A percentile compares a stretch with the other conserved stretches of the same genome.
phyloP scores from a whole-genome alignment of 2,888 invertebrate species.

The Rotaria macrura region DNA sequence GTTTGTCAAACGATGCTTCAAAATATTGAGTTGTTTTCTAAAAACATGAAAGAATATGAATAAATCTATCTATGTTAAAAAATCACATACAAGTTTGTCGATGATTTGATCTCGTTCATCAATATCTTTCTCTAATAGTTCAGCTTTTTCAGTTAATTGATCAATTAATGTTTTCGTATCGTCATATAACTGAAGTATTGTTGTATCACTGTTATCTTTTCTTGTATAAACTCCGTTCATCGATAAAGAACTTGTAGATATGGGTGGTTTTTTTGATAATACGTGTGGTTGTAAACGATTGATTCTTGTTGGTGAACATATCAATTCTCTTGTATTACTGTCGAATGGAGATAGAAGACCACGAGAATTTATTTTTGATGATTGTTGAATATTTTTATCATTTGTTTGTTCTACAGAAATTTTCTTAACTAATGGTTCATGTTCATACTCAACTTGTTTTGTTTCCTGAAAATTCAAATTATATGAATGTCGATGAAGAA shows the following conservation, averaged over 20 bases:
- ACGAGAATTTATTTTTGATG: not conserved
- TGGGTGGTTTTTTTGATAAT: not conserved
- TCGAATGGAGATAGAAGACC: not conserved
- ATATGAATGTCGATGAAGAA: not conserved
- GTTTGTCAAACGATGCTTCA: not conserved
- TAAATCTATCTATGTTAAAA: not conserved
- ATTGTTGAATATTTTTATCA: not conserved
- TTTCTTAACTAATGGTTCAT: not conserved
- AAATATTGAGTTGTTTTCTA: constrained; percentile 15
- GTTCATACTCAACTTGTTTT: not conserved
- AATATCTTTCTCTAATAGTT: not conserved
- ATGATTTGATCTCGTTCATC: not conserved
- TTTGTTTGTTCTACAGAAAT: not conserved
- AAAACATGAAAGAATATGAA: not conserved
- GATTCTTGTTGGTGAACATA: not conserved
- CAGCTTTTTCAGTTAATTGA: not conserved
- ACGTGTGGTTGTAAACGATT: not conserved
- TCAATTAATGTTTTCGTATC: not conserved
- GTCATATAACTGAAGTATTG: not conserved
- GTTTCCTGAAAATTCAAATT: not conserved
- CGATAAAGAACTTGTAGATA: not conserved
- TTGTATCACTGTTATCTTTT: not conserved
- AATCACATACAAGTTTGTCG: not conserved
- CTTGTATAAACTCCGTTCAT: not conserved
- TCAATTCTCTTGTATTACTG: not conserved